Percentiles rank a stretch among this genome's conserved stretches.
Evolutionary conservation across 2,888 invertebrate species (phyloP).

Genomic region (Mechanitis mazaeus): DNA sequence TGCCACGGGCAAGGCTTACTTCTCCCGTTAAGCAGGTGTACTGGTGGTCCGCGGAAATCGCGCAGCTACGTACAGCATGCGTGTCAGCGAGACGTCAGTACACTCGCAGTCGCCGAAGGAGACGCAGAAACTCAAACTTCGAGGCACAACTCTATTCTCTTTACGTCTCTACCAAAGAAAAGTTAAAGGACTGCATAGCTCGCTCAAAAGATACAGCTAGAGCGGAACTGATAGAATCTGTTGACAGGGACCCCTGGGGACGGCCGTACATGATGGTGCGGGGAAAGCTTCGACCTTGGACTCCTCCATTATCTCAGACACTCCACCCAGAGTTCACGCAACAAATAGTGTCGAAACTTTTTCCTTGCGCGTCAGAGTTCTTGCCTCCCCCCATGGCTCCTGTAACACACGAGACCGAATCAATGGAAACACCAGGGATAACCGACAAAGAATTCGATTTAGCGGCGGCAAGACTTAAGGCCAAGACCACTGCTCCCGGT

Average conservation of each 20-base stretch:
- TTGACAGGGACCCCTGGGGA: conserved; percentile 15
- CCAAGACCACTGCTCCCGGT: conserved; percentile 19
- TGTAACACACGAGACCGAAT: too few species aligned
- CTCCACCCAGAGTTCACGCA: conserved; percentile 7
- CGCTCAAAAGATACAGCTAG: conserved; percentile 14
- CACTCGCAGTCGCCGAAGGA: conserved; percentile 11
- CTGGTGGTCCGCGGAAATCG: conserved; percentile 22
- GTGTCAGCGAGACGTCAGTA: conserved; percentile 15
- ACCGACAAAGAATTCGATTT: conserved; percentile 1
- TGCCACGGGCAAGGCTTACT: conserved; percentile 8
- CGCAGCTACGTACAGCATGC: conserved; percentile 13
- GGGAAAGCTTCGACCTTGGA: conserved; percentile 9
- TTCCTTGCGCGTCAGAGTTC: too few species aligned
- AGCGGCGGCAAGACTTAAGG: conserved; percentile 6
- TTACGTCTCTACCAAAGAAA: conserved; percentile 7
- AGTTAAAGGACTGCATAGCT: conserved; percentile 11
- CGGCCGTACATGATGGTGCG: conserved; percentile 12
- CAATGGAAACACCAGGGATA: background rate
- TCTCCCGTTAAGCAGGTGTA: conserved; percentile 11
- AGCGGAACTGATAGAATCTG: conserved; percentile 1
- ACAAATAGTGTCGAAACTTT: background rate
- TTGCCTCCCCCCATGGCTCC: too few species aligned
- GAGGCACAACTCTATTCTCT: conserved; percentile 3
- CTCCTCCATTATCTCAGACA: conserved; percentile 11
- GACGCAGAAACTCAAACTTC: conserved; percentile 5